Conservation (phyloP, 2,888 invertebrate species). For the Parnassius glacialis region DNA sequence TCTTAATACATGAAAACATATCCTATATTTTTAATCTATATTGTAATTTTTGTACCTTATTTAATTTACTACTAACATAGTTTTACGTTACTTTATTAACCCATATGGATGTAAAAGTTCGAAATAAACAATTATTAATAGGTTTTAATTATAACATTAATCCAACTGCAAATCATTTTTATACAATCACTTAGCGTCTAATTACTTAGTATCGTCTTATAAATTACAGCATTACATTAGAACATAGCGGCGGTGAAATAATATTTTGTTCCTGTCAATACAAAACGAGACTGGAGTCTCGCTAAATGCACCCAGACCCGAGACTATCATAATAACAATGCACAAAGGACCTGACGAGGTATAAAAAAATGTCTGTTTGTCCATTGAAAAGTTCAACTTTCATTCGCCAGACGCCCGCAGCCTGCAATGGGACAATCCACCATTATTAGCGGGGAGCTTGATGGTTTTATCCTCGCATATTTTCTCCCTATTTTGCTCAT, state of each 20-base stretch:
- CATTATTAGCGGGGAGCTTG: slow-evolving; percentile 21
- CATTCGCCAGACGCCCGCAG: slow-evolving; percentile 25
- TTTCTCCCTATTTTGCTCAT: slow-evolving; percentile 2
- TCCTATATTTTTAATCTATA: too few relatives aligned
- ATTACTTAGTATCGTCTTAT: slow-evolving; percentile 20
- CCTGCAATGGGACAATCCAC: slow-evolving; percentile 20
- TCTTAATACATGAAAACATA: too few relatives aligned
- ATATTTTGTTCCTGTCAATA: slow-evolving; percentile 25
- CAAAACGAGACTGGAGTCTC: slow-evolving; percentile 22
- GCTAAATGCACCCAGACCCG: slow-evolving; percentile 24
- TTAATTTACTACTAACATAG: too few relatives aligned
- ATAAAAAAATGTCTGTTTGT: slow-evolving; percentile 35
- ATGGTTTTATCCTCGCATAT: not conserved
- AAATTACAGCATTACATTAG: slow-evolving; percentile 16
- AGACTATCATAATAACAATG: slow-evolving; percentile 29
- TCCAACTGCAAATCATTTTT: too few relatives aligned
- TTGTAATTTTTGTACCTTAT: too few relatives aligned
- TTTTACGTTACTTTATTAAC: too few relatives aligned
- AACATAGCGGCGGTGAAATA: slow-evolving; percentile 17
- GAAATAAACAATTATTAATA: too few relatives aligned
- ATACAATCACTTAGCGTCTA: slow-evolving; percentile 8
- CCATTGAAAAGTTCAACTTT: slow-evolving; percentile 33
- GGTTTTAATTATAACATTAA: too few relatives aligned
- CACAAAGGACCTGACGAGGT: slow-evolving; percentile 36
- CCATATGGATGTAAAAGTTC: too few relatives aligned